phyloP scores from a whole-genome alignment of 2,797 vertebrate species.

The Melanotaenia nigrans region DNA sequence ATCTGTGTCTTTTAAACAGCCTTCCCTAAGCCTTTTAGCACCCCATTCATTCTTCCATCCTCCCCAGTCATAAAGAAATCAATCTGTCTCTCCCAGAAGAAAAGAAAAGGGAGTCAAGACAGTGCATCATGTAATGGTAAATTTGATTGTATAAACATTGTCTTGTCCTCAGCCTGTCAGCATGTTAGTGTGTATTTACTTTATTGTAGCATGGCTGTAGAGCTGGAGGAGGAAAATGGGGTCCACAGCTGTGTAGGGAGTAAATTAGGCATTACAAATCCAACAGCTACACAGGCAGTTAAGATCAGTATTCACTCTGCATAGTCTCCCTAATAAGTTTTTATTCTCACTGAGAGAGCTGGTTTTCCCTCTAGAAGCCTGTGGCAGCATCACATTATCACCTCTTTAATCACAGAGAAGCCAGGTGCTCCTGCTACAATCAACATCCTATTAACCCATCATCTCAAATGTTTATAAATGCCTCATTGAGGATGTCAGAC shows the following conservation, averaged over 20 bases:
- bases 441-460: constrained; percentile 54
- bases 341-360: constrained; percentile 53
- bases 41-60: constrained; percentile 62
- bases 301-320: constrained; percentile 59
- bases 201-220: constrained; percentile 9
- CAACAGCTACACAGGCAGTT: constrained; percentile 30
- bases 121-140: constrained; percentile 19
- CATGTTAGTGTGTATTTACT: background rate
- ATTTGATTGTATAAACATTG: constrained; percentile 49
- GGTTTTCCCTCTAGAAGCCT: constrained; percentile 45
- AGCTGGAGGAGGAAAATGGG: background rate
- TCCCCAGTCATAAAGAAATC: constrained; percentile 69
- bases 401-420: constrained; percentile 68
- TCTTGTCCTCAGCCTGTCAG: constrained; percentile 18
- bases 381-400: constrained; percentile 60
- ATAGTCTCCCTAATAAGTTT: constrained; percentile 55
- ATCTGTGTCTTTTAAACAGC: constrained; percentile 78
- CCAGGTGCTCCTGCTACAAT: constrained; percentile 62
- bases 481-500: constrained; percentile 42
- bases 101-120: constrained; percentile 28
- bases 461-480: constrained; percentile 44
- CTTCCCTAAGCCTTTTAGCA: constrained; percentile 78
- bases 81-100: constrained; percentile 44
- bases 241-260: constrained; percentile 36
- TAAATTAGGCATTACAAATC: constrained; percentile 9